Conservation (phyloP, 92 coral and sea anemone species). For the Zoanthus gigantus region DNA sequence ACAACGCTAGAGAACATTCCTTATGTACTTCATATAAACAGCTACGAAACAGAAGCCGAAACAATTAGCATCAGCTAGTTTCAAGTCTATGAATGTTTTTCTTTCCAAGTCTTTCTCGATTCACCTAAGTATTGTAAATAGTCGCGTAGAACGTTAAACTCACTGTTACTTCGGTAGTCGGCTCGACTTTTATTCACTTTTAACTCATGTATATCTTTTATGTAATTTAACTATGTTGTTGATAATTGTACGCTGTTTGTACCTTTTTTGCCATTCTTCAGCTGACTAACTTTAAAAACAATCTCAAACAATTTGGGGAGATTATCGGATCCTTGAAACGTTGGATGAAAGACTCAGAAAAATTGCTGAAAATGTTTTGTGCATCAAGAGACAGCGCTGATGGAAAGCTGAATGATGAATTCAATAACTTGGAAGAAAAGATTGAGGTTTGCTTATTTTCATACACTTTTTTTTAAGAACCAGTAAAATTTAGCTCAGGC, state of each 20-base stretch:
- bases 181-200: too few species aligned
- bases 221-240: neutral
- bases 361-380: constrained; percentile 4
- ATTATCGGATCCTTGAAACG: constrained; percentile 53
- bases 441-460: constrained; percentile 48
- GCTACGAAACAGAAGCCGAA: too few species aligned
- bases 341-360: constrained; percentile 67
- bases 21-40: too few species aligned
- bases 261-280: neutral
- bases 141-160: too few species aligned
- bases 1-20: too few species aligned
- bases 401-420: constrained; percentile 30
- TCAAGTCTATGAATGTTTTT: too few species aligned
- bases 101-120: too few species aligned
- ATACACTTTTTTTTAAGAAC: neutral
- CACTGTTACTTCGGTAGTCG: too few species aligned
- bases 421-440: constrained; percentile 48
- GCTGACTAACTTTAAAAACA: constrained; percentile 45
- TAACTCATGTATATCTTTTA: too few species aligned
- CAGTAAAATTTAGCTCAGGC: too few species aligned
- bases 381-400: constrained; percentile 16
- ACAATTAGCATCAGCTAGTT: too few species aligned
- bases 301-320: constrained; percentile 56
- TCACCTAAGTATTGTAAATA: too few species aligned
- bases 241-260: neutral